Conservation (phyloP, 2,797 vertebrate genomes). For the Tamandua tetradactyla region DNA sequence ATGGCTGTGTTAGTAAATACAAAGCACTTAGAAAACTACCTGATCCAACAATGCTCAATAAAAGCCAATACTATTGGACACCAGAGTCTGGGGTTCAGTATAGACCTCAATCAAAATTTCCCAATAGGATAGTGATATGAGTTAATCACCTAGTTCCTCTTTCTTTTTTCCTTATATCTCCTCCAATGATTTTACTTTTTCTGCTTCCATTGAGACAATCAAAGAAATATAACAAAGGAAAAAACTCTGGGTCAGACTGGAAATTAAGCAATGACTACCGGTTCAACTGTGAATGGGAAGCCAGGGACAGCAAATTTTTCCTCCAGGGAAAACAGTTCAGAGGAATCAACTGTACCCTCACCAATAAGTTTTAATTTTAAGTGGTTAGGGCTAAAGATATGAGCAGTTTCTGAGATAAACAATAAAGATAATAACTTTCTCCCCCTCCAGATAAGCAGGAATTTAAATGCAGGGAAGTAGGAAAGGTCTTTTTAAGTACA, state of each 20-base stretch:
- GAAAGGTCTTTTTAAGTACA: neutral
- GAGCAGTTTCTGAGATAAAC: neutral
- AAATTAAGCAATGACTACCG: neutral
- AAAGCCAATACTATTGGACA: neutral
- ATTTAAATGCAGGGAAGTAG: constrained; percentile 8
- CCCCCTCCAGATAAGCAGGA: neutral
- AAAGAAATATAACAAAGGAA: neutral
- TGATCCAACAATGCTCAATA: neutral
- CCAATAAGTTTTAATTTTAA: neutral
- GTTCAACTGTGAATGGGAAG: neutral
- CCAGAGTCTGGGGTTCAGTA: neutral
- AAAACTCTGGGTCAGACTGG: neutral
- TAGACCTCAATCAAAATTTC: neutral
- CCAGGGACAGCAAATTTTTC: neutral
- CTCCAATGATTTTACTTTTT: neutral
- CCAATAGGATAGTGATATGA: neutral
- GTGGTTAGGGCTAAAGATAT: neutral
- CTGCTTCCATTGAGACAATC: neutral
- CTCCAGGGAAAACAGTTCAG: neutral
- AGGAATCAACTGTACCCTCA: neutral
- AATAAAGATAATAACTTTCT: neutral
- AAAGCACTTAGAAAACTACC: neutral
- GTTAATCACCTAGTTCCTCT: neutral
- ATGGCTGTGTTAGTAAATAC: neutral
- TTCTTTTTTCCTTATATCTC: neutral